phyloP scores from a whole-genome alignment of 2,113 vertebrate genomes.

The Datnioides undecimradiatus region DNA sequence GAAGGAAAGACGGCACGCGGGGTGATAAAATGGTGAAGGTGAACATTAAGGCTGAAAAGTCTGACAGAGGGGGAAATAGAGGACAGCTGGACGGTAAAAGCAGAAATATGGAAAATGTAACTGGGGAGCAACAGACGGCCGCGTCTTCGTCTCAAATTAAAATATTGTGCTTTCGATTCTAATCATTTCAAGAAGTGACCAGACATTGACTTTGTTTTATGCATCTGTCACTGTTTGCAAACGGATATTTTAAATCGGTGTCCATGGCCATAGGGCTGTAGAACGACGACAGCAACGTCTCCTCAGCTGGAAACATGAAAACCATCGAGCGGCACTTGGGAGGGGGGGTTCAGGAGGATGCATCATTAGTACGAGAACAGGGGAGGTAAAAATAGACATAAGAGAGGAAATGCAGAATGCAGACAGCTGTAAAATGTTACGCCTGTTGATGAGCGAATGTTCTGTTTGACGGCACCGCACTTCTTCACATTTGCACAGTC shows the following conservation, averaged over 20 bases:
- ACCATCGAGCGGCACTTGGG: background rate
- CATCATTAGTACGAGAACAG: conserved; percentile 12
- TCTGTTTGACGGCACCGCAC: background rate
- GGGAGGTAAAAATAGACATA: background rate
- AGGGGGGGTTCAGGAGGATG: background rate
- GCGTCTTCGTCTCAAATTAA: background rate
- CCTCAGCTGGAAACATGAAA: conserved; percentile 13
- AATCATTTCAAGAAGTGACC: background rate
- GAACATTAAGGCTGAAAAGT: background rate
- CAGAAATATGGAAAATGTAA: background rate
- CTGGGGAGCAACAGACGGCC: background rate
- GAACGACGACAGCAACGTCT: background rate
- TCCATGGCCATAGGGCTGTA: background rate
- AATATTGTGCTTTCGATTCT: background rate
- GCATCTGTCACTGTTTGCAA: background rate
- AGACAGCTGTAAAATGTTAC: conserved; percentile 3
- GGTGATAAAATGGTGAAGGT: background rate
- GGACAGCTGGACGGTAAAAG: background rate
- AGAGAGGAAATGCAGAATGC: background rate
- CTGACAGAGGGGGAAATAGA: background rate
- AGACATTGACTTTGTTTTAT: background rate
- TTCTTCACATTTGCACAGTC: background rate
- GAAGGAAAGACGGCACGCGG: background rate
- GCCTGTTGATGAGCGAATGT: background rate
- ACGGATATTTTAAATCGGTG: background rate